These are phyloP conservation scores for Elymnias hypermnestra DNA, from an alignment of 1,140 invertebrate genomes.

Conservation along the genomic window DNA sequence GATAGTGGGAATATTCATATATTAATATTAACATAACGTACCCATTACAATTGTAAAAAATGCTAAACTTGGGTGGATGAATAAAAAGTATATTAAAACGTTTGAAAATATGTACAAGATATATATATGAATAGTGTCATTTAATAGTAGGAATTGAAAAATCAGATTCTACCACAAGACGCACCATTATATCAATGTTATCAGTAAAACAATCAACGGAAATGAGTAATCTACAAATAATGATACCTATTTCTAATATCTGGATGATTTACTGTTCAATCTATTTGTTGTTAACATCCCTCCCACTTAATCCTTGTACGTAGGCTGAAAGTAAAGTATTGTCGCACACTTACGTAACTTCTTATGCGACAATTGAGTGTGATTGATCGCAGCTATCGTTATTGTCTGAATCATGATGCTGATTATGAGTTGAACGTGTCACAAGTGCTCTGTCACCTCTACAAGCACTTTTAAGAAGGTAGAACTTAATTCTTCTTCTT, in stretches of 20 bases:
- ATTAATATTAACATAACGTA: too few species aligned
- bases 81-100: too few species aligned
- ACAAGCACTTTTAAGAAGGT: constrained; percentile 4
- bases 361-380: constrained; percentile 26
- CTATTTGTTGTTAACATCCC: constrained; percentile 8
- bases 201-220: too few species aligned
- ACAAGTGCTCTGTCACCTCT: constrained; percentile 16
- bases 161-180: too few species aligned
- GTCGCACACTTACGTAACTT: constrained; percentile 23
- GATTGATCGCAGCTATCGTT: constrained; percentile 32
- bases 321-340: constrained; percentile 23
- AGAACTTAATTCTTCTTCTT: too few species aligned
- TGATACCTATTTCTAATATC: constrained; percentile 4
- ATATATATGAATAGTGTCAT: too few species aligned
- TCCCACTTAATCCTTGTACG: constrained; percentile 18
- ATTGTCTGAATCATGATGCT: constrained; percentile 28
- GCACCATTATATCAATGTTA: too few species aligned
- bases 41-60: too few species aligned
- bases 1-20: too few species aligned
- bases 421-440: constrained; percentile 15
- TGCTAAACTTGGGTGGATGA: too few species aligned
- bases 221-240: neutral
- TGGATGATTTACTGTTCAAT: neutral
- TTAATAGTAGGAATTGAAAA: too few species aligned
- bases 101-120: too few species aligned